phyloP scores from a whole-genome alignment of 2,797 vertebrate species.

The Lagodon rhomboides region DNA sequence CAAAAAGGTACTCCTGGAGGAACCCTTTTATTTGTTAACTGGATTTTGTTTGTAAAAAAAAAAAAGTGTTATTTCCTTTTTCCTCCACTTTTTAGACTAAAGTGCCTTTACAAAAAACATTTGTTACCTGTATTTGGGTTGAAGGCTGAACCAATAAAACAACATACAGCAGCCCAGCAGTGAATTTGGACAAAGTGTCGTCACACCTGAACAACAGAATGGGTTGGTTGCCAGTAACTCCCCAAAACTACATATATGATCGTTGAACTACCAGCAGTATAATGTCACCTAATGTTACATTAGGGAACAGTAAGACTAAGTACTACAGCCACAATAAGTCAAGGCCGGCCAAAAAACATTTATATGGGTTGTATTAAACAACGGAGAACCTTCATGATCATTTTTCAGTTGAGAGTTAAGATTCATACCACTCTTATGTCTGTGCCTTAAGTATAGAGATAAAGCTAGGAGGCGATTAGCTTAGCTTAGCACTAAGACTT shows the following conservation, averaged over 20 bases:
- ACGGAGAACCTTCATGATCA: too few relatives aligned
- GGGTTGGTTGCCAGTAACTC: too few relatives aligned
- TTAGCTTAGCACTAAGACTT: constrained; percentile 11
- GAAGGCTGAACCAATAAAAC: constrained; percentile 13
- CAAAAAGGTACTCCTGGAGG: constrained; percentile 52
- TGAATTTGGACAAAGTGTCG: not conserved
- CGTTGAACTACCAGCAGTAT: too few relatives aligned
- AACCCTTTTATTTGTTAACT: constrained; percentile 43
- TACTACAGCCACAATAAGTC: too few relatives aligned
- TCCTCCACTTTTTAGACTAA: constrained; percentile 1
- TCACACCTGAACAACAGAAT: too few relatives aligned
- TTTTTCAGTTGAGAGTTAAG: not conserved
- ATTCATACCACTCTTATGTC: not conserved
- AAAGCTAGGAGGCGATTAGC: not conserved
- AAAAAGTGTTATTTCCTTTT: constrained; percentile 20
- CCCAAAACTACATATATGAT: too few relatives aligned
- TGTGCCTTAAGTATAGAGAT: not conserved
- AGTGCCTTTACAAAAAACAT: constrained; percentile 11
- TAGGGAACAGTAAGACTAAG: too few relatives aligned
- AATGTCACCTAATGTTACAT: too few relatives aligned
- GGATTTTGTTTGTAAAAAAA: constrained; percentile 14
- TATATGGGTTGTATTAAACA: too few relatives aligned
- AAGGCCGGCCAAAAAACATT: too few relatives aligned
- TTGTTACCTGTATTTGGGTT: constrained; percentile 19
- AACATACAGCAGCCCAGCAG: constrained; percentile 3